Percentiles rank a stretch among this genome's conserved stretches.
Conservation (phyloP, 2,888 invertebrate genomes). For the Cecidostiba fungosa region DNA sequence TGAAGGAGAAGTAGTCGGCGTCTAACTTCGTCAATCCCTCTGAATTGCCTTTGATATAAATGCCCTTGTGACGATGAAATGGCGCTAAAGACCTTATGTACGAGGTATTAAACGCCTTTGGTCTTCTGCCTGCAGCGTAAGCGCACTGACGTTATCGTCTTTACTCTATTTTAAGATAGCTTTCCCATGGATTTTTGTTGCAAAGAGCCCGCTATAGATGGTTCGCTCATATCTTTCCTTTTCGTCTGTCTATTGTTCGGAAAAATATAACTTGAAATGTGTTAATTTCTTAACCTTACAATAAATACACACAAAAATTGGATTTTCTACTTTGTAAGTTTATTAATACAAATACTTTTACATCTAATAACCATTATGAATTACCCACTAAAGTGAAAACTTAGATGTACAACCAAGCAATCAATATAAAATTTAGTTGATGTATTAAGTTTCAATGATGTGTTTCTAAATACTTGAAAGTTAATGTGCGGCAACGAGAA, state of each 20-base stretch:
- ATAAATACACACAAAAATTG: too few species aligned
- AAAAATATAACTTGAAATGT: neutral
- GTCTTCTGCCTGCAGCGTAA: neutral
- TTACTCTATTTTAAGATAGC: neutral
- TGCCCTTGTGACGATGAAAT: constrained; percentile 15
- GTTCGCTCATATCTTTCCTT: neutral
- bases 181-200: neutral
- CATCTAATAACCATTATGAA: neutral
- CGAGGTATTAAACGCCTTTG: constrained; percentile 22
- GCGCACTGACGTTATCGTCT: neutral
- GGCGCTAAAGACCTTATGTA: constrained; percentile 32
- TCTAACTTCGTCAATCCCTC: constrained; percentile 37
- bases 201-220: neutral
- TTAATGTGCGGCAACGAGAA: constrained; percentile 75
- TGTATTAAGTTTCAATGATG: neutral
- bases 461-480: constrained; percentile 13
- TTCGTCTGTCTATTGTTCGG: neutral
- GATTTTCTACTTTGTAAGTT: too few species aligned
- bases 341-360: neutral
- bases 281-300: too few species aligned
- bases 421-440: neutral
- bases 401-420: neutral
- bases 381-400: neutral
- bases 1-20: neutral
- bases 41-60: constrained; percentile 40